These are phyloP conservation scores for Zaprionus davidi DNA, from an alignment of 1,140 invertebrate species.

Conservation along the genomic window DNA sequence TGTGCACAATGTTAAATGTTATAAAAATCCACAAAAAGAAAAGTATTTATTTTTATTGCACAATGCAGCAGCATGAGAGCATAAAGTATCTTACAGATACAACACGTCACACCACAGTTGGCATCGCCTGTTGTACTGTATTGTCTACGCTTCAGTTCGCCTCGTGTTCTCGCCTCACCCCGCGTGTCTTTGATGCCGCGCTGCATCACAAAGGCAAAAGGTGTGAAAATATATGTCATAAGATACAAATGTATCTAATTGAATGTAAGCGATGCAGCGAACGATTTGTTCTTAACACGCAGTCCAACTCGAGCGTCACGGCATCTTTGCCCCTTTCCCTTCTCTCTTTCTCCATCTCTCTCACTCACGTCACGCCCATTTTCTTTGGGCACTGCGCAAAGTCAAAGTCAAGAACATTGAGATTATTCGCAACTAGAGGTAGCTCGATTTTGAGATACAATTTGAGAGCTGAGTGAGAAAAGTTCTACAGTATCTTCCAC, in stretches of 20 bases:
- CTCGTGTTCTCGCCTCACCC: background rate
- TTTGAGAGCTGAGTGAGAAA: background rate
- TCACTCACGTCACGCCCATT: background rate
- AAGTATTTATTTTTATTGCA: conserved; percentile 80
- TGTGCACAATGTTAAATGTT: conserved; percentile 74
- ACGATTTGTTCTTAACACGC: conserved; percentile 75
- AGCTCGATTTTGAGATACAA: conserved; percentile 19
- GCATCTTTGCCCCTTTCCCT: no score
- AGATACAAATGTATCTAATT: conserved; percentile 83
- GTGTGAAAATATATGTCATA: conserved; percentile 83
- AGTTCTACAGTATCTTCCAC: background rate
- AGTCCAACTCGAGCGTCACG: conserved; percentile 19
- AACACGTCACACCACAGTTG: conserved; percentile 35
- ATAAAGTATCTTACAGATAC: conserved; percentile 68
- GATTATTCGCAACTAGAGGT: conserved; percentile 45
- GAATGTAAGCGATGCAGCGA: conserved; percentile 69
- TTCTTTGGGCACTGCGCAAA: conserved; percentile 46
- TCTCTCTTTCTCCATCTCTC: no score
- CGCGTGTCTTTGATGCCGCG: conserved; percentile 27
- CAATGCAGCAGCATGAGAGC: conserved; percentile 52
- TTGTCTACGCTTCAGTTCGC: conserved; percentile 2
- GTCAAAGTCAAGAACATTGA: conserved; percentile 66
- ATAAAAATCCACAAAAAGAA: conserved; percentile 64
- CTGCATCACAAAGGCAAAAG: conserved; percentile 57
- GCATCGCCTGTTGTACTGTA: background rate